phyloP scores from a whole-genome alignment of 2,797 vertebrate genomes.

The Syngnathus rostellatus region DNA sequence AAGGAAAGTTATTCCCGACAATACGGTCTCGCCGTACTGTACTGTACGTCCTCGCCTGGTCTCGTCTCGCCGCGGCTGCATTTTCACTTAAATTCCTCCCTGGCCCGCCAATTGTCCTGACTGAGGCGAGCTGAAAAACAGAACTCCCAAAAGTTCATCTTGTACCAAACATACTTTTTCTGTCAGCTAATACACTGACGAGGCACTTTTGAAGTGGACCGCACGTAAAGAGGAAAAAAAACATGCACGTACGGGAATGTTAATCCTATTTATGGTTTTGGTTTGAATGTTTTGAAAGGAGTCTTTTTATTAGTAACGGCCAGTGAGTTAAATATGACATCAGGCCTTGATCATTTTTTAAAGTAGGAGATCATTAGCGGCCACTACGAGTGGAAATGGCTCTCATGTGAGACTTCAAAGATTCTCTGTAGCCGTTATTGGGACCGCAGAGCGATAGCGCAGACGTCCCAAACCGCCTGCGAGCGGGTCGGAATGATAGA shows the following conservation, averaged over 20 bases:
- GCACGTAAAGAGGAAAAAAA: not conserved
- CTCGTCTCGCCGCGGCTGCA: constrained; percentile 8
- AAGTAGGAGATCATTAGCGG: not conserved
- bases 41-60: constrained; percentile 9
- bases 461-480: not conserved
- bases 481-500: not conserved
- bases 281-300: not conserved
- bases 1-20: constrained; percentile 37
- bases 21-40: constrained; percentile 29
- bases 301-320: not conserved
- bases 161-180: not conserved
- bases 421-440: not conserved
- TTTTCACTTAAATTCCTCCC: constrained; percentile 22
- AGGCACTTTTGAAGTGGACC: not conserved
- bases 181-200: not conserved
- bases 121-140: constrained; percentile 2
- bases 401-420: not conserved
- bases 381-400: not conserved
- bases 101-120: not conserved
- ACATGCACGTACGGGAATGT: not conserved
- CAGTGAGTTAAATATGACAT: not conserved
- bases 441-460: not conserved
- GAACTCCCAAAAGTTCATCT: not conserved
- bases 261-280: not conserved
- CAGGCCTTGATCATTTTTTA: not conserved